Evolutionary conservation across 1,140 invertebrate genomes (phyloP).

Genomic region (Centruroides sculpturatus): DNA sequence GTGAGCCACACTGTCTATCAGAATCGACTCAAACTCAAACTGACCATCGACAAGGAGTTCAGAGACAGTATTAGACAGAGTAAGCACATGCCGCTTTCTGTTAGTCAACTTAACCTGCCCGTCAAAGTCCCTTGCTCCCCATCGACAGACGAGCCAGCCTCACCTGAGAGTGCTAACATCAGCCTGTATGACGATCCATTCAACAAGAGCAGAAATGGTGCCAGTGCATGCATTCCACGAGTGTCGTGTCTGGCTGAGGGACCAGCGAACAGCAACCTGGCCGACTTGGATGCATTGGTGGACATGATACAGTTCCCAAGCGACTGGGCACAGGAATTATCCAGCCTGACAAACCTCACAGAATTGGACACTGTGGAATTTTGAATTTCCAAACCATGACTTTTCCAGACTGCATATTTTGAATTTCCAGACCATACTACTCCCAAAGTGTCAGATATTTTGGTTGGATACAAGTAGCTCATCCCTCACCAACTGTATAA

Average conservation of each 20-base stretch:
- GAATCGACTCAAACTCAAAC: slow-evolving; percentile 38
- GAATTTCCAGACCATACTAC: slow-evolving; percentile 53
- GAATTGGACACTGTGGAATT: slow-evolving; percentile 53
- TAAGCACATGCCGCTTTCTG: slow-evolving; percentile 17
- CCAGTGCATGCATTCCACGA: too few species aligned
- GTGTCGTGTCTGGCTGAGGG: neutral
- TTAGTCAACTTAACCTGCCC: slow-evolving; percentile 40
- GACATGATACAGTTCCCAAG: slow-evolving; percentile 38
- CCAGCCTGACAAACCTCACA: slow-evolving; percentile 38
- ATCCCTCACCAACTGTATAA: too few species aligned
- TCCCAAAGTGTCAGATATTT: slow-evolving; percentile 47
- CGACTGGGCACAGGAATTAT: slow-evolving; percentile 27
- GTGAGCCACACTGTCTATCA: too few species aligned
- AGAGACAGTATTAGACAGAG: slow-evolving; percentile 33
- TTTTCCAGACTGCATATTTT: slow-evolving; percentile 56
- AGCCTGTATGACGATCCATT: too few species aligned
- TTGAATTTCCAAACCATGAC: slow-evolving; percentile 40
- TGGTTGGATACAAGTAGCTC: slow-evolving; percentile 1
- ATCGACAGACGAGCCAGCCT: slow-evolving; percentile 45
- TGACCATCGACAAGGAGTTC: slow-evolving; percentile 42
- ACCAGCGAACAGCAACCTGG: slow-evolving; percentile 27
- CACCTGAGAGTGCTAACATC: slow-evolving; percentile 48
- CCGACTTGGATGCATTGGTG: slow-evolving; percentile 57
- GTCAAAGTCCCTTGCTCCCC: slow-evolving; percentile 64
- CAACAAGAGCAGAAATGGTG: too few species aligned